phyloP scores from a whole-genome alignment of 1,140 invertebrate genomes.

The Mercenaria mercenaria region DNA sequence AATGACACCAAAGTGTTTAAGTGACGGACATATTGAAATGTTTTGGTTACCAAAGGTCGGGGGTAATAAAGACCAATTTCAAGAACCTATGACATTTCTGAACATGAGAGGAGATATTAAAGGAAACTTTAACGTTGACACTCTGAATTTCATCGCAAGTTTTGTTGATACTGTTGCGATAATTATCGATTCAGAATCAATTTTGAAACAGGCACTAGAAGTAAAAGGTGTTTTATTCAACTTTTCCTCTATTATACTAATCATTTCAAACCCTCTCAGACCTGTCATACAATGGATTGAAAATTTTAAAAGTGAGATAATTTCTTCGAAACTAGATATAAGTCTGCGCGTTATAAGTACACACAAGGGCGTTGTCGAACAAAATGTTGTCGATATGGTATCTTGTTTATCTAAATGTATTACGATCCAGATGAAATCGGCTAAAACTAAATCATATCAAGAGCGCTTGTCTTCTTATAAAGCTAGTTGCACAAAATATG shows the following conservation, averaged over 20 bases:
- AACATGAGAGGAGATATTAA: not conserved
- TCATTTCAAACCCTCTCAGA: not conserved
- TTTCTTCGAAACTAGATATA: not conserved
- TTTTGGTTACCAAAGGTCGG: not conserved
- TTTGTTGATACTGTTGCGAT: not conserved
- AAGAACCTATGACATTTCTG: not conserved
- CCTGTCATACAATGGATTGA: not conserved
- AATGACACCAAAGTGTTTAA: not conserved
- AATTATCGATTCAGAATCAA: not conserved
- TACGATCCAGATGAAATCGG: not conserved
- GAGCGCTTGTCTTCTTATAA: not conserved
- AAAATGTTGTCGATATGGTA: not conserved
- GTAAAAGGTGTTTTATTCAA: not conserved
- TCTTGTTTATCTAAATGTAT: no score
- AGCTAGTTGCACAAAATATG: no score
- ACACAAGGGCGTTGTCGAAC: not conserved
- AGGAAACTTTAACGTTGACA: not conserved
- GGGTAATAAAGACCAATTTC: not conserved
- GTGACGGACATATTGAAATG: not conserved
- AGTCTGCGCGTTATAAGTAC: not conserved
- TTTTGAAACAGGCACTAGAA: not conserved
- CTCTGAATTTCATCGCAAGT: not conserved
- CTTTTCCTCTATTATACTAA: not conserved
- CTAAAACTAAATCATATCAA: not conserved
- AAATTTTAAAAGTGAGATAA: not conserved